phyloP scores from a whole-genome alignment of 1,140 invertebrate species.

The Samia ricini region DNA sequence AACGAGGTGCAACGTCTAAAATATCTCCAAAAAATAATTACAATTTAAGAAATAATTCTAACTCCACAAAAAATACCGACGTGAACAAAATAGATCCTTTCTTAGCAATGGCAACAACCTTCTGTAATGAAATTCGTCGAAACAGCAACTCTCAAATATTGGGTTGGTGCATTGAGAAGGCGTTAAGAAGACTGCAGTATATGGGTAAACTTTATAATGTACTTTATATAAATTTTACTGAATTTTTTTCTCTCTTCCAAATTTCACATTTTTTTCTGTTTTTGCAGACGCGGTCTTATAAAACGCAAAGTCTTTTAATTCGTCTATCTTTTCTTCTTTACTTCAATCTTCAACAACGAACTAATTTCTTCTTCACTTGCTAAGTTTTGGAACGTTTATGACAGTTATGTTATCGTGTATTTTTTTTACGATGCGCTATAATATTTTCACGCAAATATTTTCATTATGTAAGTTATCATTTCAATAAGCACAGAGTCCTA shows the following conservation, averaged over 20 bases:
- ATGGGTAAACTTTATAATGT: slow-evolving; percentile 44
- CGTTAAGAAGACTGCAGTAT: slow-evolving; percentile 49
- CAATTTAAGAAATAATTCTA: slow-evolving; percentile 9
- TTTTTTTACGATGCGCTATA: too few species aligned
- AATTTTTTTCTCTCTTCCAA: not conserved
- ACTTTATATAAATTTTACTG: not conserved
- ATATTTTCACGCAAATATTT: too few species aligned
- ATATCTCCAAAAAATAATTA: not conserved
- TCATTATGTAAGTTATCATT: too few species aligned
- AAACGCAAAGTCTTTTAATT: not conserved
- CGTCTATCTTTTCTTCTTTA: not conserved
- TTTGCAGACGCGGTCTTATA: not conserved
- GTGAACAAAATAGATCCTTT: slow-evolving; percentile 42
- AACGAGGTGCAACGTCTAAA: not conserved
- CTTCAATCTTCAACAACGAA: not conserved
- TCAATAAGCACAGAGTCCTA: too few species aligned
- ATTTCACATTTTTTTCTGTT: not conserved
- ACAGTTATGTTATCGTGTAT: too few species aligned
- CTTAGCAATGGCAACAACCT: slow-evolving; percentile 49
- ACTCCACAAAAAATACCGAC: slow-evolving; percentile 12
- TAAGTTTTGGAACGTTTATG: too few species aligned
- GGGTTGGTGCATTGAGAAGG: slow-evolving; percentile 64
- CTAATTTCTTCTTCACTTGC: not conserved
- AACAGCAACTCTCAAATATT: slow-evolving; percentile 42
- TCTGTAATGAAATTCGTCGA: slow-evolving; percentile 59